phyloP scores from a whole-genome alignment of 2,797 vertebrate genomes.

The Channa striata region DNA sequence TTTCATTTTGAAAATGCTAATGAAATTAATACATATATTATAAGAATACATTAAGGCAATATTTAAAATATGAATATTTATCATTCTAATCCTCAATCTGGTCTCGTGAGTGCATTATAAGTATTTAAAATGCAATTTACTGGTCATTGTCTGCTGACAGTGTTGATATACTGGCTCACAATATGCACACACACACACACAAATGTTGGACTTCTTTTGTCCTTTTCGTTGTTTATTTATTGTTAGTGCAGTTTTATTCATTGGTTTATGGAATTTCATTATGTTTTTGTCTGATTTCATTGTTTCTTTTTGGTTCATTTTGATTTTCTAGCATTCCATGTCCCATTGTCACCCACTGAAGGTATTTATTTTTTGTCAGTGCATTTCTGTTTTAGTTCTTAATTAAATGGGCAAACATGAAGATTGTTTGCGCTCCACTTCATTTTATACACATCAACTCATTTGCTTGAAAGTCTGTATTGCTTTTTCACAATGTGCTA shows the following conservation, averaged over 20 bases:
- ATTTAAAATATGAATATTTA: background rate
- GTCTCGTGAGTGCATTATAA: background rate
- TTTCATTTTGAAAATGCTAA: background rate
- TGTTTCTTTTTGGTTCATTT: slow-evolving; percentile 51
- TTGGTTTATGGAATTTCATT: slow-evolving; percentile 30
- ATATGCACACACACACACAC: background rate
- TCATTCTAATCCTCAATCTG: background rate
- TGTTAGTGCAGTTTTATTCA: slow-evolving; percentile 17
- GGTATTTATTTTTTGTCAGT: slow-evolving; percentile 79
- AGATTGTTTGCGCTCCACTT: background rate
- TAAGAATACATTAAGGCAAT: too few species aligned
- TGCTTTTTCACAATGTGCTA: fast-evolving
- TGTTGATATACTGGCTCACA: background rate
- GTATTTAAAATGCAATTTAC: too few species aligned
- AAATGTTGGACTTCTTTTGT: background rate
- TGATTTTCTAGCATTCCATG: slow-evolving; percentile 91
- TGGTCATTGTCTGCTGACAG: too few species aligned
- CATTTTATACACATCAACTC: background rate
- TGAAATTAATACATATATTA: too few species aligned
- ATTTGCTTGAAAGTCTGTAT: fast-evolving
- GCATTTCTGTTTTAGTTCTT: slow-evolving; percentile 2
- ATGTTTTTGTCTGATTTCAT: slow-evolving; percentile 49
- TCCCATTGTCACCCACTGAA: slow-evolving; percentile 93
- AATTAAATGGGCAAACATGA: background rate
- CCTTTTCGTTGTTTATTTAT: background rate